These are phyloP conservation scores for Luscinia luscinia DNA, from an alignment of 2,797 vertebrate genomes.

Conservation along the genomic window DNA sequence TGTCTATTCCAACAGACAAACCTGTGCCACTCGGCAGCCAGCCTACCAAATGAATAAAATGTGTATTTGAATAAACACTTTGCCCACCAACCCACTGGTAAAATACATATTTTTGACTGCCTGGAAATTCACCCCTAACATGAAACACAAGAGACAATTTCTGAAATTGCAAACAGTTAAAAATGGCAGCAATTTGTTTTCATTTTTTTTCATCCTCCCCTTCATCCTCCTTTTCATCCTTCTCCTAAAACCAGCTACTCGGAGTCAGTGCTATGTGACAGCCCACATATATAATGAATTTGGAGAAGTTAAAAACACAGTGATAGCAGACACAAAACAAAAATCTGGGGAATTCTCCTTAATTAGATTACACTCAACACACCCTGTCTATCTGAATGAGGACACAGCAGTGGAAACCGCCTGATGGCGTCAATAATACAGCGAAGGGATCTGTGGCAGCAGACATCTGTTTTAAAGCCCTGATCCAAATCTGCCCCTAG, in stretches of 20 bases:
- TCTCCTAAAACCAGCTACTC: background rate
- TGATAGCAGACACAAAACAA: background rate
- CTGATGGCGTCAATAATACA: background rate
- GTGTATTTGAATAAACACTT: background rate
- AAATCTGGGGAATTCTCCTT: slow-evolving; percentile 12
- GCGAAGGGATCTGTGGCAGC: background rate
- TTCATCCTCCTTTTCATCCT: too few species aligned
- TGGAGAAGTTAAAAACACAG: background rate
- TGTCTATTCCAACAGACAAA: background rate
- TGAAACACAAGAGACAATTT: background rate
- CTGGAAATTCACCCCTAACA: background rate
- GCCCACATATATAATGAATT: background rate
- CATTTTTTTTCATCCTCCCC: background rate
- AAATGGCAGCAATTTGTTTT: background rate
- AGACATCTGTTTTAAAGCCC: slow-evolving; percentile 20
- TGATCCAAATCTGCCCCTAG: slow-evolving; percentile 40
- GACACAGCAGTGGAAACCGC: background rate
- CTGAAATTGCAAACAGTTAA: background rate
- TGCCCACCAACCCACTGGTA: background rate
- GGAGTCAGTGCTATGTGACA: background rate
- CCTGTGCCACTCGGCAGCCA: background rate
- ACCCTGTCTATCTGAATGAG: slow-evolving; percentile 18
- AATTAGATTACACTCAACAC: slow-evolving; percentile 22
- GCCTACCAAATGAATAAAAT: background rate
- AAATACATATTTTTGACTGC: background rate